phyloP scores from a whole-genome alignment of 2,113 vertebrate species.

The Benitochromis conjunctus region DNA sequence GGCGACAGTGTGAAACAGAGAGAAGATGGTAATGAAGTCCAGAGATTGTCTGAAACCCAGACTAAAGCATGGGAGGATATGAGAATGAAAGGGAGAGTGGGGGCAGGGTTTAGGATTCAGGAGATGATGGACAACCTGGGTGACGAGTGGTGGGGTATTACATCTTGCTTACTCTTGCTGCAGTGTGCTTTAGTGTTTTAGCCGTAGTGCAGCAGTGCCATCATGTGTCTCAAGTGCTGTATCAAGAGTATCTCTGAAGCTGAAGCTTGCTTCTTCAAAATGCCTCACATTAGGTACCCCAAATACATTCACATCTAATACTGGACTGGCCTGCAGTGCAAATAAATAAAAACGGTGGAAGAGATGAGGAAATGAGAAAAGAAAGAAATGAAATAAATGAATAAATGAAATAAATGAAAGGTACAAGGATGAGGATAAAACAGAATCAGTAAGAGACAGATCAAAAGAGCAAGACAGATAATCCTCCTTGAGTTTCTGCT shows the following conservation, averaged over 20 bases:
- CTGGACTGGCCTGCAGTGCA: not conserved
- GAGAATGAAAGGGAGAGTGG: not conserved
- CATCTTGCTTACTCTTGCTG: conserved; percentile 19
- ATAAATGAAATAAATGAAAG: not conserved
- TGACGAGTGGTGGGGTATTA: not conserved
- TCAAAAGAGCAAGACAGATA: not conserved
- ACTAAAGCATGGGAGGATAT: not conserved
- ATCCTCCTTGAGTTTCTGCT: not conserved
- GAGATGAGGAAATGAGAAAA: not conserved
- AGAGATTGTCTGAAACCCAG: not conserved
- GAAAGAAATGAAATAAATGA: no score
- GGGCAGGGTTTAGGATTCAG: not conserved
- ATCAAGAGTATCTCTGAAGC: not conserved
- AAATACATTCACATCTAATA: not conserved
- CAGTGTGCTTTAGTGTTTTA: not conserved
- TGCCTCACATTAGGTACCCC: not conserved
- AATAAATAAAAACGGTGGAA: not conserved
- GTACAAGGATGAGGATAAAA: not conserved
- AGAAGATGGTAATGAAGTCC: not conserved
- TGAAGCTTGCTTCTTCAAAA: not conserved
- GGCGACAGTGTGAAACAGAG: not conserved
- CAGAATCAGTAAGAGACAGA: not conserved
- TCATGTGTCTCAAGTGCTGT: conserved; percentile 7
- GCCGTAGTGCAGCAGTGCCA: conserved; percentile 29
- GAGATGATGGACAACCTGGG: conserved; percentile 13